phyloP scores from a whole-genome alignment of 2,797 vertebrate species.

The Chaetodon trifasciatus region DNA sequence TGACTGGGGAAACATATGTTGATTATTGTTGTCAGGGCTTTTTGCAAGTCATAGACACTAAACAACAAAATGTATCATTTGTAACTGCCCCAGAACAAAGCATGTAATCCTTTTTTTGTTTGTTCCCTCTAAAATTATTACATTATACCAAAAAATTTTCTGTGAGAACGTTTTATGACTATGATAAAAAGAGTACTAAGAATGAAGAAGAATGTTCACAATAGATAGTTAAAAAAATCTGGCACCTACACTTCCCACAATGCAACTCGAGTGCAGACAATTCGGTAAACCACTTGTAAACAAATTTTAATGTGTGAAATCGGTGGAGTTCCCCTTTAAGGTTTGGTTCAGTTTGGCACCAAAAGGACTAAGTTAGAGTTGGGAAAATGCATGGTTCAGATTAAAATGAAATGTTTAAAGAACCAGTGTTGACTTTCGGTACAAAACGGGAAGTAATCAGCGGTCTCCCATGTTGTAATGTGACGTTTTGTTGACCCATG shows the following conservation, averaged over 20 bases:
- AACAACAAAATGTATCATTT: background rate
- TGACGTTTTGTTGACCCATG: background rate
- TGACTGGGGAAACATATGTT: background rate
- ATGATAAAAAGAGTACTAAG: background rate
- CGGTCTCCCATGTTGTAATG: background rate
- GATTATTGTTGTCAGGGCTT: background rate
- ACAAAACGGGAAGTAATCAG: background rate
- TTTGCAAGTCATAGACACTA: background rate
- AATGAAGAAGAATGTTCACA: too few relatives aligned
- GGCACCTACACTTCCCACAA: background rate
- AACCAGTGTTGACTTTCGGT: background rate
- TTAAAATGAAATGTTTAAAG: background rate
- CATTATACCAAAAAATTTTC: background rate
- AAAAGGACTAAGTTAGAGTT: background rate
- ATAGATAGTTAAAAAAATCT: background rate
- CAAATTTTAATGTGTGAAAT: background rate
- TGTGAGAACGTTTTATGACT: background rate
- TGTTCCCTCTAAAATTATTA: background rate
- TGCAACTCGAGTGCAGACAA: background rate
- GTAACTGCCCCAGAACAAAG: background rate
- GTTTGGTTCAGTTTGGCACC: background rate
- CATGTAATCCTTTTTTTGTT: background rate
- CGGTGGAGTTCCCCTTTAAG: background rate
- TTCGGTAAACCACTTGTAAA: background rate
- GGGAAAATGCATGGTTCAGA: background rate